Conservation (phyloP, 2,797 vertebrate species). For the Oreonectes daqikongensis region DNA sequence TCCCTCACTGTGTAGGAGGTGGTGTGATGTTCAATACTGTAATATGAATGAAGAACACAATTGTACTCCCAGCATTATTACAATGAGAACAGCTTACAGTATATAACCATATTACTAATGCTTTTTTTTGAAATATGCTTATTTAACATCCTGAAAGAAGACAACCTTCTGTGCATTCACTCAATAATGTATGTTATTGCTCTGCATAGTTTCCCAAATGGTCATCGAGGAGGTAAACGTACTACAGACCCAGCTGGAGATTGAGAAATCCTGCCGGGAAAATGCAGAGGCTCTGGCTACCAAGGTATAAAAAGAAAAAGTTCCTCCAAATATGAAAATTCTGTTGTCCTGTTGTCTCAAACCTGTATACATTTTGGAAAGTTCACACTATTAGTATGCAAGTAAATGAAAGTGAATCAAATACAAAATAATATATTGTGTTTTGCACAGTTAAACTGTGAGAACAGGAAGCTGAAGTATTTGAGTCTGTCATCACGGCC, state of each 20-base stretch:
- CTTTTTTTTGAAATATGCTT: conserved; percentile 1
- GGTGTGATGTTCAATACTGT: background rate
- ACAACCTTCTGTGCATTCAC: background rate
- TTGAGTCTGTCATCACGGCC: conserved; percentile 77
- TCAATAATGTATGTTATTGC: conserved; percentile 2
- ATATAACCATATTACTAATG: background rate
- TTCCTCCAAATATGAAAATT: background rate
- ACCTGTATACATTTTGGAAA: background rate
- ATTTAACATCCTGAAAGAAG: background rate
- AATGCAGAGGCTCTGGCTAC: conserved; percentile 82
- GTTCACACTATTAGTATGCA: no score
- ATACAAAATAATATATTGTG: no score
- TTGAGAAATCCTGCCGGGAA: conserved; percentile 82
- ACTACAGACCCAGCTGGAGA: conserved; percentile 83
- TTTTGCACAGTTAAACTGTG: conserved; percentile 75
- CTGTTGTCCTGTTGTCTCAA: background rate
- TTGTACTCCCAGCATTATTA: background rate
- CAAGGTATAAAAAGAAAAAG: conserved; percentile 71
- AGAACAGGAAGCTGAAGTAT: conserved; percentile 83
- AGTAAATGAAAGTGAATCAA: no score
- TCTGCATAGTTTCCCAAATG: conserved; percentile 80
- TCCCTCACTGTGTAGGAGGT: background rate
- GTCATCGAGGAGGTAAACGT: conserved; percentile 83
- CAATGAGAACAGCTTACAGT: background rate
- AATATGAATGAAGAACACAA: background rate